Percentiles rank a stretch among this genome's conserved stretches.
Conservation (phyloP, 2,797 vertebrate species). For the Nannoperca obscura region DNA sequence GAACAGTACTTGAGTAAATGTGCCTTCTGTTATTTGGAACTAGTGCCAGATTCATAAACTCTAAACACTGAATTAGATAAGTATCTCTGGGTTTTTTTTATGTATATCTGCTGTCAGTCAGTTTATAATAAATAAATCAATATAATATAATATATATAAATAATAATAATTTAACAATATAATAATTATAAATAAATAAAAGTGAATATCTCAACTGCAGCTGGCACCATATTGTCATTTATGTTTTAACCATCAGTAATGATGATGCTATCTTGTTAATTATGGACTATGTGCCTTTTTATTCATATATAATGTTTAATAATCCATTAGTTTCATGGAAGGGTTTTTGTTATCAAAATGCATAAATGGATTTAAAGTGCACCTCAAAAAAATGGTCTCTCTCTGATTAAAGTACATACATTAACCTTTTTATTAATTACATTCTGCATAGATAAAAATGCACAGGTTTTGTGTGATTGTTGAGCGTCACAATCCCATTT, state of each 20-base stretch:
- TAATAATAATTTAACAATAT: too few species aligned
- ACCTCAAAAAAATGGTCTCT: constrained; percentile 14
- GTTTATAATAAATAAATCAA: too few species aligned
- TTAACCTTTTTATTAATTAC: constrained; percentile 30
- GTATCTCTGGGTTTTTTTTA: constrained; percentile 36
- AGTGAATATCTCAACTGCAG: constrained; percentile 59
- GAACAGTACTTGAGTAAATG: constrained; percentile 14
- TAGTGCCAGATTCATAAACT: constrained; percentile 26
- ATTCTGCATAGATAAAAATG: not conserved
- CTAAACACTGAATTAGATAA: constrained; percentile 43
- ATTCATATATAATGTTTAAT: constrained; percentile 44
- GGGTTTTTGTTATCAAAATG: constrained; percentile 32
- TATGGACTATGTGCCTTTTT: constrained; percentile 51
- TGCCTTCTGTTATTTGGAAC: not conserved
- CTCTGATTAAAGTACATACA: constrained; percentile 36
- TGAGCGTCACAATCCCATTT: constrained; percentile 43
- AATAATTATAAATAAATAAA: not conserved
- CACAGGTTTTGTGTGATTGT: constrained; percentile 39
- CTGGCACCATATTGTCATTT: constrained; percentile 38
- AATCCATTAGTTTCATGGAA: constrained; percentile 56
- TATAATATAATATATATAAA: too few species aligned
- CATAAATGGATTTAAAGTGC: constrained; percentile 29
- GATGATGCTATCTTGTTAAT: constrained; percentile 47
- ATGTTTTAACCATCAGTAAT: constrained; percentile 47
- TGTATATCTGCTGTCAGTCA: constrained; percentile 54